Conservation (phyloP, 2,888 invertebrate species). For the Sialis fuliginosa region DNA sequence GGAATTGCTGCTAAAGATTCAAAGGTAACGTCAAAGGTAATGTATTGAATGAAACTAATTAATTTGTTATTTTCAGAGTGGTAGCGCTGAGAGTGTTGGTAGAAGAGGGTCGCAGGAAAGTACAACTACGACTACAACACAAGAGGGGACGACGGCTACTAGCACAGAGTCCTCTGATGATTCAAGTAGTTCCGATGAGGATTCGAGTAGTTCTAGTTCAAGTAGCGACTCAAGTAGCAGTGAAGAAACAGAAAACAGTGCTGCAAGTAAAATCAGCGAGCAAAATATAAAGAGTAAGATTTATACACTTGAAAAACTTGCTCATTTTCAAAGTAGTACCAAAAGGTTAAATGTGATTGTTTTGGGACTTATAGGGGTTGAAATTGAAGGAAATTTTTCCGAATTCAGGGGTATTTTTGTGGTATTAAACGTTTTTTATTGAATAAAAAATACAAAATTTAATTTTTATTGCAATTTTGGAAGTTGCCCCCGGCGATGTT, state of each 20-base stretch:
- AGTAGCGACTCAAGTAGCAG: conserved; percentile 32
- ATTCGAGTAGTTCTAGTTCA: conserved; percentile 25
- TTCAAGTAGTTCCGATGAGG: conserved; percentile 35
- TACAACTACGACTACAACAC: conserved; percentile 19
- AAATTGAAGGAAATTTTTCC: too few species aligned
- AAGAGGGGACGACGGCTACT: conserved; percentile 5
- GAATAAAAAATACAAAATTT: too few species aligned
- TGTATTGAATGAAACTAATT: conserved; percentile 12
- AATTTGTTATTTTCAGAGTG: conserved; percentile 11
- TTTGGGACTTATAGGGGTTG: too few species aligned
- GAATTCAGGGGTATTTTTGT: too few species aligned
- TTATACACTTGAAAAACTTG: neutral
- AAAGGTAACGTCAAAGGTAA: neutral
- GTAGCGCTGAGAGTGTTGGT: conserved; percentile 6
- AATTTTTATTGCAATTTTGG: too few species aligned
- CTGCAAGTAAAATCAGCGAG: conserved; percentile 4
- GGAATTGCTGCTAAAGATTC: neutral
- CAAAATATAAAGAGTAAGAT: neutral
- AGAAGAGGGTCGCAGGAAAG: conserved; percentile 25
- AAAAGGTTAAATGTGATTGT: too few species aligned
- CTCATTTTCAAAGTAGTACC: neutral
- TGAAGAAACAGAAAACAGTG: conserved; percentile 8
- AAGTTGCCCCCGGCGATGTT: too few species aligned
- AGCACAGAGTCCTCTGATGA: conserved; percentile 21
- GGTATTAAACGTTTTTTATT: too few species aligned